Evolutionary conservation across 2,113 vertebrate species (phyloP).

Genomic region (Cynoglossus semilaevis): DNA sequence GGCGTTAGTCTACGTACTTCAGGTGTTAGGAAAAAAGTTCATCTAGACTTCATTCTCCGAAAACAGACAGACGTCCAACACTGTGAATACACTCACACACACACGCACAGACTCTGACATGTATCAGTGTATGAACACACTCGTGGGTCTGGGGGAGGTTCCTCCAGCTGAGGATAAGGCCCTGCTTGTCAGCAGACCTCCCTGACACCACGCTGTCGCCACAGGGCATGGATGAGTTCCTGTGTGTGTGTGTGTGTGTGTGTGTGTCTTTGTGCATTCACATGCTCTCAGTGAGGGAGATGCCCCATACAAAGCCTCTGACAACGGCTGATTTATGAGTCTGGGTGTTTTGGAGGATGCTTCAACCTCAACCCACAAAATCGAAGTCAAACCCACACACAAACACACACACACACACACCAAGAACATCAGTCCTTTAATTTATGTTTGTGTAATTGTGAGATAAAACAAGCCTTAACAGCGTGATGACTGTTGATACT

Average conservation of each 20-base stretch:
- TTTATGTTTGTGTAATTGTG: too few relatives aligned
- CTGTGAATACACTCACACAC: neutral
- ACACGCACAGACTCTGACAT: neutral
- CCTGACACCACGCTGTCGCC: constrained; percentile 37
- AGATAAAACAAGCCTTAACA: too few relatives aligned
- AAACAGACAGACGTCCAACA: neutral
- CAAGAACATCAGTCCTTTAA: neutral
- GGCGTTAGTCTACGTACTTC: too few relatives aligned
- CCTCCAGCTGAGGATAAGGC: constrained; percentile 48
- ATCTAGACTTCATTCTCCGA: too few relatives aligned
- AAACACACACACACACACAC: neutral
- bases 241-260: constrained; percentile 22
- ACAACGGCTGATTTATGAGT: constrained; percentile 57
- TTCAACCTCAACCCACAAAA: constrained; percentile 27
- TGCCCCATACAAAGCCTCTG: constrained; percentile 54
- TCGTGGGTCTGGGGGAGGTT: constrained; percentile 26
- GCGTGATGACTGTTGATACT: too few relatives aligned
- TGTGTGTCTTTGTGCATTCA: neutral
- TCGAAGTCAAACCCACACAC: neutral
- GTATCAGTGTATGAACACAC: constrained; percentile 1
- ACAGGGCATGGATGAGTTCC: constrained; percentile 19
- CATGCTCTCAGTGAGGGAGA: constrained; percentile 23
- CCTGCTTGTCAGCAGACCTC: constrained; percentile 55
- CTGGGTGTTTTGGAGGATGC: constrained; percentile 34
- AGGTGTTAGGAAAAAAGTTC: too few relatives aligned